Evolutionary conservation across 2,113 vertebrate species (phyloP), one percentile per base, ranked within the genome.

Genomic region (Plectropomus leopardus): DNA sequence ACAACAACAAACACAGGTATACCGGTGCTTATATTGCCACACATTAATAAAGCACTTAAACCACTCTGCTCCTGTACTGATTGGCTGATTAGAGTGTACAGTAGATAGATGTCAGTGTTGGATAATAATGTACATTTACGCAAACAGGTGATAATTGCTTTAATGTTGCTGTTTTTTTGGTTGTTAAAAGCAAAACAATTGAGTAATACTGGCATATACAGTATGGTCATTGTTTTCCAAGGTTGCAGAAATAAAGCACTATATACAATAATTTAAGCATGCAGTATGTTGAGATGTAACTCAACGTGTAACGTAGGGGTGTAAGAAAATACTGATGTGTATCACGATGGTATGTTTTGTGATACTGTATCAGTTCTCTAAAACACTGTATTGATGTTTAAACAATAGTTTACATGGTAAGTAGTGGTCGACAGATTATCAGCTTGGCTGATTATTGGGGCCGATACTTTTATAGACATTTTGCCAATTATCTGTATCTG

Each of bases 31-130:
- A 5, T 32, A 21, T 21, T 7, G 15, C 15, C 15, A 24, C 4
- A 15, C 11, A 55, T 67, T 24, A 54, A 45, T 6, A n/a, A n/a
- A 47, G 10, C 13, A 45, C 17, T 70, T 21, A 28, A 80, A 80
- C 5, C 16, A 53, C 7, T 57, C 14, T 17, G 7, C 4, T 42
- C 69, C n/a, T 48, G 60, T 28, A 5, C 19, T 66, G 42, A 28
- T 16, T 57, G 23, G 16, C 6, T 55, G 24, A 48, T 77, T 74
- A 19, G 7, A 34, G 4, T n/a, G 17, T 36, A n/a, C 7, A 45
- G 10, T 44, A n/a, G 5, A 44, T 7, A 59, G 28, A 68, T 74
- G 34, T 45, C 13, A 60, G 32, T 24, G 28, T 45, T 23, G 8
- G n/a, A 59, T 58, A 47, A 67, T 45, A 58, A 58, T 58, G 42